A percentile compares a stretch with the other conserved stretches of the same genome.
These are phyloP conservation scores for Abrostola triplasia DNA, from an alignment of 2,888 invertebrate species.

Conservation along the genomic window DNA sequence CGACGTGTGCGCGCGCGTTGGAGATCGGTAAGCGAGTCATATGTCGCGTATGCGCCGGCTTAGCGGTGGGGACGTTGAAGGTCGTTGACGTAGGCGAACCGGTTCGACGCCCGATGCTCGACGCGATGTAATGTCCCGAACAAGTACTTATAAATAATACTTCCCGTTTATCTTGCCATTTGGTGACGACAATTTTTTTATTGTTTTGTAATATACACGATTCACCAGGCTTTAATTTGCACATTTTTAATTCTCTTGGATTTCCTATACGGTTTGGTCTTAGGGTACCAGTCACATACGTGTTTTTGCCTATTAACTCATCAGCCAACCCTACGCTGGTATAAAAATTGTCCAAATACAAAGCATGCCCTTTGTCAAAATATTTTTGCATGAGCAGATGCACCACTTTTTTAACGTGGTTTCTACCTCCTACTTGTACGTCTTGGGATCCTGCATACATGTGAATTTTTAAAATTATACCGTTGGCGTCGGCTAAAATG, in stretches of 20 bases:
- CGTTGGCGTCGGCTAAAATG: conserved; percentile 49
- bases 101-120: no score
- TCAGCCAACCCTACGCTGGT: conserved; percentile 46
- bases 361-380: conserved; percentile 40
- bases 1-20: no score
- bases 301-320: conserved; percentile 44
- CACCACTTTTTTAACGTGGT: conserved; percentile 43
- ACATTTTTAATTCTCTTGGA: conserved; percentile 28
- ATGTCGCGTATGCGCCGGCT: no score
- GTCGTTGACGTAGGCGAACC: no score
- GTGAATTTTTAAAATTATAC: conserved; percentile 49
- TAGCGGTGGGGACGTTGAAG: no score
- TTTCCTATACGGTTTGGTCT: conserved; percentile 43
- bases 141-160: conserved; percentile 50
- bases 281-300: conserved; percentile 49
- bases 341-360: conserved; percentile 48
- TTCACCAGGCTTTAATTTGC: conserved; percentile 38
- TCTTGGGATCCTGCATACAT: conserved; percentile 46
- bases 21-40: no score
- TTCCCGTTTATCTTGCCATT: conserved; percentile 51
- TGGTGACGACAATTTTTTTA: conserved; percentile 50
- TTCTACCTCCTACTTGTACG: conserved; percentile 39
- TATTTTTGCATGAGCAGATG: conserved; percentile 44
- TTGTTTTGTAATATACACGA: conserved; percentile 44
- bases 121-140: no score